Evolutionary conservation across 2,113 vertebrate genomes (phyloP), one percentile per base, ranked within the genome.

Genomic region (Acanthochromis polyacanthus): DNA sequence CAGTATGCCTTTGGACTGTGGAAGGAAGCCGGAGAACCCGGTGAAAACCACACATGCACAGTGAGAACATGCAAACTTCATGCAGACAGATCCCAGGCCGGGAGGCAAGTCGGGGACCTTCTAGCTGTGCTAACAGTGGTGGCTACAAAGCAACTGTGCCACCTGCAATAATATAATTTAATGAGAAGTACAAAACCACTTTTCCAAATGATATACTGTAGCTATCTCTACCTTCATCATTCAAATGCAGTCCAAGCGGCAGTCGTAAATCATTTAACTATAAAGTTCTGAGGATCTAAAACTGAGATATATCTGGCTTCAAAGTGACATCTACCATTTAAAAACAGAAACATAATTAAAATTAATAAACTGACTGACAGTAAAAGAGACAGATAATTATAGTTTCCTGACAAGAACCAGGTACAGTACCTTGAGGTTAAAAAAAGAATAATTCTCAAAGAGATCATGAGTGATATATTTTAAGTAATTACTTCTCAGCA

Each of bases 351-450:
- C 40, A 36, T 68, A 36, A 75, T 77, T 51, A 66, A 64, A 64
- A 71, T 25, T 25, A 69, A 53, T 53, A 11, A 19, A 67, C 11
- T 78, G 53, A 77, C 6, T 83, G 80, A 64, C 68, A 61, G 23
- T 17, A 43, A 43, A 11, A 43, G 38, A 32, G 28, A 62, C 38
- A 20, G 56, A 57, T 64, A 71, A 82, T 81, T 75, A 56, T 10
- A 20, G 14, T 2, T 20, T 51, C 80, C 62, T 53, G 12, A 48
- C 71, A 46, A 57, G 1, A 0, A 71, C 48, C 57, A 55, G 56
- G 60, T 65, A 52, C 10, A 36, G 36, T 14, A 66, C 11, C 10
- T 40, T 23, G 16, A 64, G 45, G 53, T 68, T 48, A 56, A 61
- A 51, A 30, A 62, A 48, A 69, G 7, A 7, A 62, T 45, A 69